Base-by-base conservation (phyloP, 2,888 invertebrate genomes). In the Litoditis marina region DNA sequence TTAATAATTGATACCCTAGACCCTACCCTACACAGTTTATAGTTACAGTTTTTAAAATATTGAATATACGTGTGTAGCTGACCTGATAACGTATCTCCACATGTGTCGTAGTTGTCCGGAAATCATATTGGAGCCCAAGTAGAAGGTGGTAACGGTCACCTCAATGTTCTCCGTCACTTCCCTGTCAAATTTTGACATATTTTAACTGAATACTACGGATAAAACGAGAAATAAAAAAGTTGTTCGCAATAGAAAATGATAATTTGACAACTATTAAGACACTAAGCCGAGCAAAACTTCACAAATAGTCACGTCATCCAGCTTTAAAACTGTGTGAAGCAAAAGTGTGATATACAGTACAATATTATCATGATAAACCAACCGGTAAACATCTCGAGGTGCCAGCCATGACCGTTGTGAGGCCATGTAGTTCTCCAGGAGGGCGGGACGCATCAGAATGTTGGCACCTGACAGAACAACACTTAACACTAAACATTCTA, bases 21-120 rank as follows among this genome's bases (percentile, higher is more conserved):
- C n/a, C n/a, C n/a, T n/a, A n/a, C n/a, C n/a, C n/a, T n/a, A n/a
- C n/a, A n/a, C n/a, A n/a, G n/a, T n/a, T n/a, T n/a, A n/a, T n/a
- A n/a, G n/a, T n/a, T n/a, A n/a, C n/a, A n/a, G n/a, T n/a, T n/a
- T n/a, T n/a, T n/a, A n/a, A n/a, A n/a, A n/a, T n/a, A n/a, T n/a
- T n/a, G n/a, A n/a, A n/a, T n/a, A n/a, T n/a, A n/a, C n/a, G n/a
- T n/a, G n/a, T n/a, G n/a, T n/a, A n/a, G n/a, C 58, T 51, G 2
- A 69, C 25, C 96, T 88, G 82, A 98, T 94, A 83, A 94, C 94
- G 84, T 98, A 98, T 46, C 96, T 89, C 98, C 98, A 98, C 90
- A 73, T 68, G 63, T 77, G 75, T 52, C 75, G 76, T n/a, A 61
- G 69, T 82, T 85, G 76, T 52, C 80, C 79, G 30, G 50, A 66